phyloP scores from a whole-genome alignment of 2,797 vertebrate genomes.

The Zalophus californianus region DNA sequence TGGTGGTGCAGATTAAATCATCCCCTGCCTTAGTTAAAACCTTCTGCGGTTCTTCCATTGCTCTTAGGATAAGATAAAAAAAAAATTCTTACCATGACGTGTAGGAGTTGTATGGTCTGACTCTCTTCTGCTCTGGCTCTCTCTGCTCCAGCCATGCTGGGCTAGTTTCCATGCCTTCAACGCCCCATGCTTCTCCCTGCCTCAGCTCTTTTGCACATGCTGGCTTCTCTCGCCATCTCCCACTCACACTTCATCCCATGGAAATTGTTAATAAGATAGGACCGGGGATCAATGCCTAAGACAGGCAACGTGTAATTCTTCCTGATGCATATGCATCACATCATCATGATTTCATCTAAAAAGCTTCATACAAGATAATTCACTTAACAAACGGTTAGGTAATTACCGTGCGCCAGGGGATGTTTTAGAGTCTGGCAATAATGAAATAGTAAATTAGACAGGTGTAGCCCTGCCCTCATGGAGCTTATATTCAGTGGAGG shows the following conservation, averaged over 20 bases:
- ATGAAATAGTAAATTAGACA: background rate
- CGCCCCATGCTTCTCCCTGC: background rate
- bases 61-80: background rate
- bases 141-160: background rate
- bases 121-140: background rate
- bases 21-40: background rate
- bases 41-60: background rate
- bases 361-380: background rate
- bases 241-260: background rate
- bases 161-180: background rate
- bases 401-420: background rate
- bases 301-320: background rate
- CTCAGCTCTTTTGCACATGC: background rate
- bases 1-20: background rate
- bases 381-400: background rate
- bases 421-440: background rate
- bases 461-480: background rate
- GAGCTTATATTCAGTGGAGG: background rate
- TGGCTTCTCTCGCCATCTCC: background rate
- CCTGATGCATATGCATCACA: too few species aligned
- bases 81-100: background rate
- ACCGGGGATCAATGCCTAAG: too few species aligned
- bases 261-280: background rate
- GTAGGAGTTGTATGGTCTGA: background rate
- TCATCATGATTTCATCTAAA: background rate